A percentile compares a stretch with the other conserved stretches of the same genome.
Evolutionary conservation across 1,140 invertebrate species (phyloP).

Genomic region (Drosophila sturtevanti): DNA sequence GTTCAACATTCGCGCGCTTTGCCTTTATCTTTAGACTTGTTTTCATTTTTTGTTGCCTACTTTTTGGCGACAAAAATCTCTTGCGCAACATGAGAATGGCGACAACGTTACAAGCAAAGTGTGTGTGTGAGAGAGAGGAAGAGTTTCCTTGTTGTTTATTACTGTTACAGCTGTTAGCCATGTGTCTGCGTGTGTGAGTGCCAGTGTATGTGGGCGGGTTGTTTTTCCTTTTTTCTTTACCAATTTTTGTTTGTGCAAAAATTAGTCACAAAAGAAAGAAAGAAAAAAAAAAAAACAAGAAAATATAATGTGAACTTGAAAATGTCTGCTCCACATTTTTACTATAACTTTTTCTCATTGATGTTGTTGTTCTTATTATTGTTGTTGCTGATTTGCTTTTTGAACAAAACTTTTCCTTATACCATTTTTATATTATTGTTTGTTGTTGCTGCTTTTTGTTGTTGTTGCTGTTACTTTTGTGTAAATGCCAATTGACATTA

Average conservation of each 20-base stretch:
- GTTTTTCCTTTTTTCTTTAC: slow-evolving; percentile 19
- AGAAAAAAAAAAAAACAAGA: slow-evolving; percentile 15
- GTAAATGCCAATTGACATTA: slow-evolving; percentile 64
- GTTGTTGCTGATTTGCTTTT: slow-evolving; percentile 37
- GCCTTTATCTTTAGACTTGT: slow-evolving; percentile 24
- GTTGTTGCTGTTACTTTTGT: slow-evolving; percentile 22
- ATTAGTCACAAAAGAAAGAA: slow-evolving; percentile 49
- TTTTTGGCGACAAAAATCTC: slow-evolving; percentile 68
- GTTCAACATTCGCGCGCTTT: slow-evolving; percentile 38
- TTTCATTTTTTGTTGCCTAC: slow-evolving; percentile 29
- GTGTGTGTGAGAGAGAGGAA: neutral
- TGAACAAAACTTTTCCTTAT: slow-evolving; percentile 54
- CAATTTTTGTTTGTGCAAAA: slow-evolving; percentile 64
- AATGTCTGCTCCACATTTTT: slow-evolving; percentile 38
- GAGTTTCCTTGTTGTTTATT: slow-evolving; percentile 63
- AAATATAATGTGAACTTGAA: slow-evolving; percentile 56
- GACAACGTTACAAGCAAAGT: neutral
- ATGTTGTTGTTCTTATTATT: slow-evolving; percentile 12
- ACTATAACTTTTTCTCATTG: slow-evolving; percentile 20
- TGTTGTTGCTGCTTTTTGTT: slow-evolving; percentile 37
- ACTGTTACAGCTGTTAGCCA: slow-evolving; percentile 68
- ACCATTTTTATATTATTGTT: neutral
- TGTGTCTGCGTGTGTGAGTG: slow-evolving; percentile 14
- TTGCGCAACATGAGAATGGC: slow-evolving; percentile 51
- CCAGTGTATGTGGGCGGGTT: slow-evolving; percentile 32